Conservation (phyloP, 1,140 invertebrate genomes). For the Sinonovacula constricta region DNA sequence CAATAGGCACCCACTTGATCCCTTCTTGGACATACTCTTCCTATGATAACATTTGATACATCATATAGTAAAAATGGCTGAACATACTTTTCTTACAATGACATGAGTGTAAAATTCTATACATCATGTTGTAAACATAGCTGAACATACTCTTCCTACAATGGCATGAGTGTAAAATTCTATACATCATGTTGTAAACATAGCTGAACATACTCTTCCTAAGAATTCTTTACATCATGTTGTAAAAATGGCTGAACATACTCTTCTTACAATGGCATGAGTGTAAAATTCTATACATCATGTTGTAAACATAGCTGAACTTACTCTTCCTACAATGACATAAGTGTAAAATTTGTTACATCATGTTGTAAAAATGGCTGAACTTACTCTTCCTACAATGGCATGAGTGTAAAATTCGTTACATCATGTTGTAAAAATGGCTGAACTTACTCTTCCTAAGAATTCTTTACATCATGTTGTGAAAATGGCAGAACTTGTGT, state of each 20-base stretch:
- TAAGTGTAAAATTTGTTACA: not conserved
- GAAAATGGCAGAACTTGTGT: no score
- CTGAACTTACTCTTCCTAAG: no score
- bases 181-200: not conserved
- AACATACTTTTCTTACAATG: no score
- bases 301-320: no score
- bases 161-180: not conserved
- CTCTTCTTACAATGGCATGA: constrained; percentile 81
- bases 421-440: not conserved
- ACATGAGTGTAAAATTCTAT: not conserved
- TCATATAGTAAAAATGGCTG: not conserved
- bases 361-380: not conserved
- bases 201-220: no score
- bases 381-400: not conserved
- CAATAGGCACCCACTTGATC: constrained; percentile 87
- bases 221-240: no score
- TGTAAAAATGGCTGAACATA: no score
- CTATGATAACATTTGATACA: constrained; percentile 68
- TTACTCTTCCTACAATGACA: no score
- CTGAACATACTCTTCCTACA: not conserved
- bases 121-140: not conserved
- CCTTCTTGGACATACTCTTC: constrained; percentile 87
- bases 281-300: not conserved
- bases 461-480: no score
- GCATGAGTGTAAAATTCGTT: not conserved